Base-by-base conservation (phyloP, 1,140 invertebrate species). In the Protaetia brevitarsis region DNA sequence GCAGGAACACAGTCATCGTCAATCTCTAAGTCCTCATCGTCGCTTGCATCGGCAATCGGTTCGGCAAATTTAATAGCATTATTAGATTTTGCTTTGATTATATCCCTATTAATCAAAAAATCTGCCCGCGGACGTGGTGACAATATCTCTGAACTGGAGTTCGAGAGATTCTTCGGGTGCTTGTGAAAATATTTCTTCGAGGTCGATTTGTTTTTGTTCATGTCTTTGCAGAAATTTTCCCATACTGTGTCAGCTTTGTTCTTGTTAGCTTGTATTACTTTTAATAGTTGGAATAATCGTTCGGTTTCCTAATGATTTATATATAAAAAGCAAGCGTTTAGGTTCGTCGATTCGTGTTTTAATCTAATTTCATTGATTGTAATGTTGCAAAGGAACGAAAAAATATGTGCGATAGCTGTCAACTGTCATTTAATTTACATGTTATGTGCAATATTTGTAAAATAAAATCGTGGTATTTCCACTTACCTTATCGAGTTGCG, bases 131-230 rank as follows among this genome's bases (percentile, higher is more conserved):
- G 13, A 5, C 13, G 16, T 4, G 57, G 57, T 31, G 60, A 37
- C 27, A 62, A 36, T 8, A 62, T 26, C 10, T 62, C 60, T 2
- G 60, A 62, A 23, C 31, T 62, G 4, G 60, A 62, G 8, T 31
- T 34, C 11, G 29, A 34, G 1, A 62, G 3, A 0, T 3, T 23
- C 10, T 62, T 62, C 0, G 60, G 60, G n/a, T 62, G 60, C 23
- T 36, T 31, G 3, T 36, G n/a, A 16, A 62, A 62, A 21, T 62
- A 62, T 31, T 5, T 62, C 16, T 34, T 62, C 13, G 8, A 6
- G 60, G 31, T 21, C 11, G 11, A 4, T 16, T 36, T 37, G 6
- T 16, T 19, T 19, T 62, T 36, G 13, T 31, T 36, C 21, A 26
- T 34, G 7, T 62, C 31, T 21, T 21, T 59, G 10, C 29, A 62